Base-by-base conservation (phyloP, 1,140 invertebrate genomes). In the Pentalonia nigronervosa region DNA sequence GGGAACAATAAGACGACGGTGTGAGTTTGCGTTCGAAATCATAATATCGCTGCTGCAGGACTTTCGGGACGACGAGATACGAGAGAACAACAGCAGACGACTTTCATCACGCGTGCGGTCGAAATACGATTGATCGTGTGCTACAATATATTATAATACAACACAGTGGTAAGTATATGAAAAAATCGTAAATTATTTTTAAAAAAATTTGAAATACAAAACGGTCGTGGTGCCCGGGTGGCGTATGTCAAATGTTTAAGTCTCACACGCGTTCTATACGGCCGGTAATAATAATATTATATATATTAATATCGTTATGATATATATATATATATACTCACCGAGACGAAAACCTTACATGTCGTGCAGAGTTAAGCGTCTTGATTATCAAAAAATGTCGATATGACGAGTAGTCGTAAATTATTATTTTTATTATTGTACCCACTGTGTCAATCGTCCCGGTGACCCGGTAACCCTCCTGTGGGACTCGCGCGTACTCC, bases 401-500 rank as follows among this genome's bases (percentile, higher is more conserved):
- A 30, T 9, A 30, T 6, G 25, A 60, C 56, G 8, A 2, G 50
- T 53, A 23, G 20, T 53, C 21, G 21, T 21, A 53, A 17, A 53
- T 48, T 14, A 48, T 17, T 50, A 17, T 21, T n/a, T n/a, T n/a
- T 50, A 50, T 20, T 50, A 50, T 50, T 50, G 17, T 50, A 20
- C 41, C 41, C 41, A 41, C 41, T 41, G 41, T 50, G 50, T 53
- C 21, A 50, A 21, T 53, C 50, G 30, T n/a, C 60, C 4, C 60
- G 25, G 60, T n/a, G 90, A 91, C 90, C 90, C 90, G 90, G 20
- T 91, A 91, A 91, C 90, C 67, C 67, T 83, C n/a, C 34, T n/a
- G n/a, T n/a, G 41, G 41, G 41, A 41, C 41, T 83, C 56, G 90
- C 90, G 11, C 3, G 60, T n/a, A 11, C 67, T 91, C 25, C 67